phyloP scores from a whole-genome alignment of 1,140 invertebrate genomes.

The Dendroctonus valens region DNA sequence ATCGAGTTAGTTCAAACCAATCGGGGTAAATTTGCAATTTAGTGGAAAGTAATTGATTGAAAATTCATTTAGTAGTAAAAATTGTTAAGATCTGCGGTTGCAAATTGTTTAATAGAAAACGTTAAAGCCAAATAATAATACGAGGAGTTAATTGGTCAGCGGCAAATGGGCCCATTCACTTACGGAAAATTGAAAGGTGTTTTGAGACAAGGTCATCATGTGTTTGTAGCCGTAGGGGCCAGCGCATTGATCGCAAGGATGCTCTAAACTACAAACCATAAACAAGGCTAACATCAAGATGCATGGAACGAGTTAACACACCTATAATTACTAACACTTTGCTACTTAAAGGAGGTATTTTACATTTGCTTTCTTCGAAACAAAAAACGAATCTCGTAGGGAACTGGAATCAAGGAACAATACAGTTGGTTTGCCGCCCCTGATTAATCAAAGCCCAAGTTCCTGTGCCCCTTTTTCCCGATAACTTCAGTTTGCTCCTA shows the following conservation, averaged over 20 bases:
- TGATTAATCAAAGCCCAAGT: too few relatives aligned
- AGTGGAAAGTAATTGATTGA: neutral
- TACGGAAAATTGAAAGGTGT: constrained; percentile 72
- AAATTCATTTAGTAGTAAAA: too few relatives aligned
- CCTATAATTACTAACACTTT: constrained; percentile 2
- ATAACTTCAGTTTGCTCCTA: too few relatives aligned
- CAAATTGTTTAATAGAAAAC: neutral
- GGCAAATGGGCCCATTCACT: constrained; percentile 51
- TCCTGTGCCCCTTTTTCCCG: too few relatives aligned
- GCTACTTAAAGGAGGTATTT: too few relatives aligned
- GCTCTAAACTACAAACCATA: constrained; percentile 35
- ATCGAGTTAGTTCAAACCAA: neutral
- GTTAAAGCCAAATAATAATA: neutral
- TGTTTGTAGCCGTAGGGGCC: constrained; percentile 93
- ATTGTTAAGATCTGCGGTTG: neutral
- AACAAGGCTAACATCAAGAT: constrained; percentile 29
- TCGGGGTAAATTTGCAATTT: neutral
- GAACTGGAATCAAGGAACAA: too few relatives aligned
- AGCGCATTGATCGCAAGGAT: constrained; percentile 73
- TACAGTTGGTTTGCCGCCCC: too few relatives aligned
- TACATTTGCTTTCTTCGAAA: too few relatives aligned
- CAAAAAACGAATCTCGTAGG: too few relatives aligned
- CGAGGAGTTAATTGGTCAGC: neutral
- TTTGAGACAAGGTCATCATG: constrained; percentile 81
- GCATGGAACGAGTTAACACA: constrained; percentile 18